A percentile compares a stretch with the other conserved stretches of the same genome.
Conservation (phyloP, 1,140 invertebrate species). For the Andrena cerasifolii region DNA sequence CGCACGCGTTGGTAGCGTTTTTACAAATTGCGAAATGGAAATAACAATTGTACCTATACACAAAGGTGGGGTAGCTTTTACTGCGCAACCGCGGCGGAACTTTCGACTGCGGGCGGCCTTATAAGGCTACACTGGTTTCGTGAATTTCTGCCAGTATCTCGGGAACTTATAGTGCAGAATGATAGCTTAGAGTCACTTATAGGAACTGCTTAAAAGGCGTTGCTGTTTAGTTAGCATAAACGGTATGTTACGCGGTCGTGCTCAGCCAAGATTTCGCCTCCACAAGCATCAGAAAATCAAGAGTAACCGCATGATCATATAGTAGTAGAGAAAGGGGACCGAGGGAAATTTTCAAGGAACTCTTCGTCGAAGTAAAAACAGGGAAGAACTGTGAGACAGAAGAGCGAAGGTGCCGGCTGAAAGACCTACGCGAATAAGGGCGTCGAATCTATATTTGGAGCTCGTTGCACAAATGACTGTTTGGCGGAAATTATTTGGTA, state of each 20-base stretch:
- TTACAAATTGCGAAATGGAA: too few species aligned
- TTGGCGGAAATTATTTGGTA: conserved; percentile 68
- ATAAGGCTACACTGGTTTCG: conserved; percentile 60
- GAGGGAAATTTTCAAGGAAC: background rate
- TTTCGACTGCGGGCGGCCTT: conserved; percentile 55
- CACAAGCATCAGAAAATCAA: conserved; percentile 63
- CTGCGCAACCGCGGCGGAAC: conserved; percentile 56
- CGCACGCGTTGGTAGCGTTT: too few species aligned
- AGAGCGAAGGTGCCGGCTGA: background rate
- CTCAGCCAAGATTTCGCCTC: conserved; percentile 55
- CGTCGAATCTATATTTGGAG: background rate
- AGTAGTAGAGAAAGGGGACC: conserved; percentile 7
- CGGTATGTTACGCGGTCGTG: conserved; percentile 67
- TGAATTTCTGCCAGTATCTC: conserved; percentile 66
- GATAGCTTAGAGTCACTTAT: conserved; percentile 21
- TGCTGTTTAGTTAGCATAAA: conserved; percentile 52
- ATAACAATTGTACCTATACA: too few species aligned
- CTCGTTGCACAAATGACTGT: conserved; percentile 48
- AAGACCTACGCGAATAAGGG: background rate
- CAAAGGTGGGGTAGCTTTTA: background rate
- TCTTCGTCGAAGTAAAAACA: background rate
- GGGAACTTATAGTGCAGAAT: conserved; percentile 53
- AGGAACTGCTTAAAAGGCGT: background rate
- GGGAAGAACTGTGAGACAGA: background rate
- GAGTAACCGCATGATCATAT: conserved; percentile 50